Evolutionary conservation across 2,113 vertebrate species (phyloP).

Genomic region (Neodontobutis hainanensis): DNA sequence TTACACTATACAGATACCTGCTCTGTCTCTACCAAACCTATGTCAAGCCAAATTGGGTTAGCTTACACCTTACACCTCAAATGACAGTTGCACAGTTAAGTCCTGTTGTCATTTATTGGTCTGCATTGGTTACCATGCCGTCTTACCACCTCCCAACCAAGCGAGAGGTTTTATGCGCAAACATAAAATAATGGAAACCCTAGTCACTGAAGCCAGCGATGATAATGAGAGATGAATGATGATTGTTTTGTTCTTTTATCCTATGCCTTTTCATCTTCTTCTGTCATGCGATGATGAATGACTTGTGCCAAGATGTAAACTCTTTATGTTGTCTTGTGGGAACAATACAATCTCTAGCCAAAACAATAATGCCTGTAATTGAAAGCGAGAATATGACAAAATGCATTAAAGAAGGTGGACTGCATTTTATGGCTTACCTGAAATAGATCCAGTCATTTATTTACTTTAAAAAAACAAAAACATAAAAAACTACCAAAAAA

Average conservation of each 20-base stretch:
- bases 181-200: neutral
- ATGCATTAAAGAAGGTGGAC: conserved; percentile 50
- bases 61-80: conserved; percentile 8
- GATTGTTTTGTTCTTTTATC: conserved; percentile 78
- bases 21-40: conserved; percentile 29
- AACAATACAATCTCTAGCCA: conserved; percentile 73
- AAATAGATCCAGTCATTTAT: conserved; percentile 51
- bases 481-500: neutral
- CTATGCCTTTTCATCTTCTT: conserved; percentile 72
- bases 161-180: neutral
- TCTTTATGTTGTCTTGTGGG: conserved; percentile 74
- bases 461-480: conserved; percentile 58
- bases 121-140: neutral
- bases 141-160: neutral
- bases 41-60: conserved; percentile 1
- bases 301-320: conserved; percentile 77
- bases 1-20: neutral
- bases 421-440: conserved; percentile 43
- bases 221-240: conserved; percentile 55
- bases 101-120: neutral
- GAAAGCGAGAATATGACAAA: conserved; percentile 45
- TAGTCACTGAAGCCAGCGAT: conserved; percentile 50
- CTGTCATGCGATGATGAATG: conserved; percentile 77
- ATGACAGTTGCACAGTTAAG: neutral
- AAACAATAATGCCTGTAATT: conserved; percentile 70